Evolutionary conservation across 2,888 invertebrate species (phyloP).

Genomic region (Leptinotarsa haldemani): DNA sequence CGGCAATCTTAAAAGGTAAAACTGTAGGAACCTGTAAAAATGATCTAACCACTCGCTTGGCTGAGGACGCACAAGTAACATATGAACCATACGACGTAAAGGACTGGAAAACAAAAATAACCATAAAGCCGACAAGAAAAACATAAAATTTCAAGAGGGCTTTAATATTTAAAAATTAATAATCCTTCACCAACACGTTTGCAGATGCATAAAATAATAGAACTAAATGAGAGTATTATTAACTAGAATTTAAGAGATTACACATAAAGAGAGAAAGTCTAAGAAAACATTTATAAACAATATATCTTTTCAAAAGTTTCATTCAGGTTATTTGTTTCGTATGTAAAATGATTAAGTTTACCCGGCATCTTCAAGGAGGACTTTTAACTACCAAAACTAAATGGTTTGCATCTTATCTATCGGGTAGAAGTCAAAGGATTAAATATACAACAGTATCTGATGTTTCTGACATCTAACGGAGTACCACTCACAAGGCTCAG

Average conservation of each 20-base stretch:
- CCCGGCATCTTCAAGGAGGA: too few species aligned
- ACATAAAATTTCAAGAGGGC: not conserved
- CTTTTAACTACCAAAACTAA: too few species aligned
- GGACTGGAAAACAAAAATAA: conserved; percentile 69
- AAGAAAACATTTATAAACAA: too few species aligned
- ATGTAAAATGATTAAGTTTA: too few species aligned
- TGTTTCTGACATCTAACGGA: too few species aligned
- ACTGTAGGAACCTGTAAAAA: conserved; percentile 69
- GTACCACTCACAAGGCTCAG: too few species aligned
- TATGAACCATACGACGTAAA: conserved; percentile 74
- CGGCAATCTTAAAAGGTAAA: conserved; percentile 50
- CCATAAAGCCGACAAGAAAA: conserved; percentile 7
- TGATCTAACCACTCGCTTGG: conserved; percentile 72
- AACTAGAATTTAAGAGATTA: not conserved
- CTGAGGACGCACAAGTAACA: conserved; percentile 72
- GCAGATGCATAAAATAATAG: not conserved
- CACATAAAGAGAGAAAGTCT: not conserved
- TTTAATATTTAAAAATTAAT: not conserved
- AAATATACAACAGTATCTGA: too few species aligned
- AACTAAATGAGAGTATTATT: not conserved
- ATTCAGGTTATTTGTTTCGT: too few species aligned
- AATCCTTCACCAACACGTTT: not conserved
- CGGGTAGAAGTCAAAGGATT: too few species aligned
- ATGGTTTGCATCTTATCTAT: too few species aligned
- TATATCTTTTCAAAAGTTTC: too few species aligned